Conservation (phyloP, 30 jellyfish, hydroid and myxozoan species). For the Clytia hemisphaerica region DNA sequence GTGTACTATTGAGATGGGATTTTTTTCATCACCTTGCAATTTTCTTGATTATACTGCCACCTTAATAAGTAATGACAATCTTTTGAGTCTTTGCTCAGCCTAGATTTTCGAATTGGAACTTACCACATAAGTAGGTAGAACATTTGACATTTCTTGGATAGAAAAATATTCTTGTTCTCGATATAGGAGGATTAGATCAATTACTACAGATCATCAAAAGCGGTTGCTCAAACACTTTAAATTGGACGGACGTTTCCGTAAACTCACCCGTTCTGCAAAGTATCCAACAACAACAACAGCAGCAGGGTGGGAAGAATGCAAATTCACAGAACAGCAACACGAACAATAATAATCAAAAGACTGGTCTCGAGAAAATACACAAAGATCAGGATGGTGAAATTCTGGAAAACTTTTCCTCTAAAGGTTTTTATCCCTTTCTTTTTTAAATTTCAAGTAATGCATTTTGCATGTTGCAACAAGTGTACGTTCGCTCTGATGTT, state of each 20-base stretch:
- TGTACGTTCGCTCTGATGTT: no score
- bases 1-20: no score
- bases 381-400: conserved; percentile 45
- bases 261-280: conserved; percentile 25
- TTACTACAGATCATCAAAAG: not conserved
- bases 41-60: no score
- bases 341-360: not conserved
- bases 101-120: no score
- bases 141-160: no score
- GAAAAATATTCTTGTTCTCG: no score
- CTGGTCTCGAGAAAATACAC: not conserved
- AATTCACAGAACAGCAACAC: conserved; percentile 1
- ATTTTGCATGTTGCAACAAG: no score
- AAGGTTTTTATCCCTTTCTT: conserved; percentile 34
- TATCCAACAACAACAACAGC: not conserved
- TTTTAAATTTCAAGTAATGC: not conserved
- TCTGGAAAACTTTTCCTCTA: conserved; percentile 73
- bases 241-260: conserved; percentile 1
- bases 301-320: not conserved
- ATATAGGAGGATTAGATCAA: conserved; percentile 9
- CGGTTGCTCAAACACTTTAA: not conserved
- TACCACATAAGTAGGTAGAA: no score
- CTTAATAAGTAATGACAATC: no score
- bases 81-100: no score
- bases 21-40: no score